phyloP scores from a whole-genome alignment of 1,140 invertebrate genomes.

The Maconellicoccus hirsutus region DNA sequence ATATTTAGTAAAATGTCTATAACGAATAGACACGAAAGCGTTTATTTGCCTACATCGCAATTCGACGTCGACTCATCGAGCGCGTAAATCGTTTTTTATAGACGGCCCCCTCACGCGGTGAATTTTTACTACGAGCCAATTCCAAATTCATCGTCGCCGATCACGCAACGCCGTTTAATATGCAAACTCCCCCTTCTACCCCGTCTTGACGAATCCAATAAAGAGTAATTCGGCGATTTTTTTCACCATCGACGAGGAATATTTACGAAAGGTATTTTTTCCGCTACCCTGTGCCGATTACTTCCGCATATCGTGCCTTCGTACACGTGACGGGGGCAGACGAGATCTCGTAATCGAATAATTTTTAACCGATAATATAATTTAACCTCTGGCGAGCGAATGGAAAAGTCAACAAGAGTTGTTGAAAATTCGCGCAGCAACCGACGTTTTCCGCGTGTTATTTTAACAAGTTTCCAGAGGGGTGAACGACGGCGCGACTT shows the following conservation, averaged over 20 bases:
- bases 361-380: constrained; percentile 10
- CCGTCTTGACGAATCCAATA: no score
- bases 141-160: background rate
- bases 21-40: no score
- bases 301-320: no score
- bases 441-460: constrained; percentile 1
- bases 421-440: background rate
- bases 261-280: no score
- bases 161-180: background rate
- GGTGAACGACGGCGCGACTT: background rate
- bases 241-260: background rate
- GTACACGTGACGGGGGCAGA: no score
- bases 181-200: background rate
- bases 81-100: no score
- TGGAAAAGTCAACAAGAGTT: background rate
- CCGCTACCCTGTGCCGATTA: no score
- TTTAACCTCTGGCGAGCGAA: constrained; percentile 2
- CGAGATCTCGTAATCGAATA: background rate
- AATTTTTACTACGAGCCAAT: background rate
- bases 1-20: no score
- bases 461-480: background rate
- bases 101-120: no score
- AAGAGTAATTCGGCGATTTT: background rate
- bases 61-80: no score
- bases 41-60: no score